Evolutionary conservation across 2,888 invertebrate genomes (phyloP), one percentile per base, ranked within the genome.

Genomic region (Melolontha melolontha): DNA sequence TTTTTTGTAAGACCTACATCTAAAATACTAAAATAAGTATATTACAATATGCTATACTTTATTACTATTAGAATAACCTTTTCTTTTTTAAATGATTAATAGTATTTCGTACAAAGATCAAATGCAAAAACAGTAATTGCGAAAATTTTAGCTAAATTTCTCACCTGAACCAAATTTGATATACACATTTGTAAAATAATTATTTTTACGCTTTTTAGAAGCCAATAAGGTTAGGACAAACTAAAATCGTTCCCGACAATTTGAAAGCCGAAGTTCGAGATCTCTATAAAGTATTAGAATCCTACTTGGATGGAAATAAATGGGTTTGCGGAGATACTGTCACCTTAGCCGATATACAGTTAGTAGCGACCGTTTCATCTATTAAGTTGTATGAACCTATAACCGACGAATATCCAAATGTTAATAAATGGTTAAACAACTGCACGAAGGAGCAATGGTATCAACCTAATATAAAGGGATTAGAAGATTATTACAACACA

Each of bases 291-390:
- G 83, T 84, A 66, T 62, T 87, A 34, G 87, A 88, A 71, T 76
- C 75, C 2, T 86, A 85, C 70, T 80, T 88, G 0, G 78, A 79
- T 5, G 81, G 79, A 1, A 80, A 82, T 0, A 80, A 85, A 42
- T 89, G 84, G 79, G 78, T 87, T 54, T 34, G 34, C 10, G 34
- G 34, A 1, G 81, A 87, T 55, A 75, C 80, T 14, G 74, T 86
- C 52, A 87, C 88, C 4, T 80, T 88, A 54, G 88, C 88, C 8
- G 88, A 88, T 74, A 77, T 87, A 49, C 81, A 83, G 11, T 78
- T 85, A 29, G 80, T 83, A 8, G 77, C 84, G 5, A 78, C 79
- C 0, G 72, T 83, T 2, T 76, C 81, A 0, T 75, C 78, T 2
- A 65, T 82, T 1, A 71, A 75, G 10, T 73, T 78, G 50, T 66